Percentiles rank a stretch among this genome's conserved stretches.
These are phyloP conservation scores for Crenichthys baileyi DNA, from an alignment of 2,797 vertebrate species.

Conservation along the genomic window DNA sequence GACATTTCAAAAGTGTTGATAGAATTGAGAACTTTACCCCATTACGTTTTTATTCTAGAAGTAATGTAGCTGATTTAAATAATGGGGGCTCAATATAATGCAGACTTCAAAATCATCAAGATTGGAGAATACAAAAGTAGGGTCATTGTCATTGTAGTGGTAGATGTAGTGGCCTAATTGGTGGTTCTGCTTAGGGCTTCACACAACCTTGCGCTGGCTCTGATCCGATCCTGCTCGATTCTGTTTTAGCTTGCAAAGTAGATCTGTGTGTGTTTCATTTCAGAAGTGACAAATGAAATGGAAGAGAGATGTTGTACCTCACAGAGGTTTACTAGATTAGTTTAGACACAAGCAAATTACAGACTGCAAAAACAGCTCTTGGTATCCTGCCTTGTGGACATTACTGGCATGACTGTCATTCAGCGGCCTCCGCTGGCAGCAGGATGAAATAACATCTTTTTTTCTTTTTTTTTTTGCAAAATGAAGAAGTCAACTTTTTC, in stretches of 20 bases:
- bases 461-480: conserved; percentile 20
- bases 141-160: background rate
- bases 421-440: conserved; percentile 77
- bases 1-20: no score
- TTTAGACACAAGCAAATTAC: conserved; percentile 7
- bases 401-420: conserved; percentile 50
- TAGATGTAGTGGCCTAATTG: background rate
- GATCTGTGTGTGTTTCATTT: conserved; percentile 7
- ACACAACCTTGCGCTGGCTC: background rate
- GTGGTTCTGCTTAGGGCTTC: background rate
- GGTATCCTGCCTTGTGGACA: conserved; percentile 5
- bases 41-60: background rate
- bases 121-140: background rate
- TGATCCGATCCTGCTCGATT: background rate
- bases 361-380: conserved; percentile 22
- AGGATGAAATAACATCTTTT: conserved; percentile 43
- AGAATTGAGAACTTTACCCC: no score
- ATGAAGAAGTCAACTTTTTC: conserved; percentile 54
- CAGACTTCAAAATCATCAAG: no score
- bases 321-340: background rate
- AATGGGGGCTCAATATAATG: background rate
- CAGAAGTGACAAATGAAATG: background rate
- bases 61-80: background rate
- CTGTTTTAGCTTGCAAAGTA: background rate
- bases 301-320: background rate